Percentiles rank a stretch among this genome's conserved stretches.
These are phyloP conservation scores for Clostera curtula DNA, from an alignment of 2,888 invertebrate species.

Conservation along the genomic window DNA sequence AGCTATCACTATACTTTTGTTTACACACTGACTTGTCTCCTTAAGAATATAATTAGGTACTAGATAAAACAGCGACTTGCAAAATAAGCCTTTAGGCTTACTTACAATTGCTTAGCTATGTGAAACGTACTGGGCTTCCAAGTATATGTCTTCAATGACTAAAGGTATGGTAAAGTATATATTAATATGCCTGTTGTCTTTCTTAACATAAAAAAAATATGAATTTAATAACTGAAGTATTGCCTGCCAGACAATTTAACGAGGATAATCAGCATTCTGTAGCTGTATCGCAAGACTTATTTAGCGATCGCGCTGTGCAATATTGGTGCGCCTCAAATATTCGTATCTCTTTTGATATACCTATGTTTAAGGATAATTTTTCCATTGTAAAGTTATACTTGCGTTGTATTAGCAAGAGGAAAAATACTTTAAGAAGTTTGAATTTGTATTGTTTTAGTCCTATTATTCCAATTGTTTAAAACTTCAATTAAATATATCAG, in stretches of 20 bases:
- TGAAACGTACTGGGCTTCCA: too few species aligned
- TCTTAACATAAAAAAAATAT: background rate
- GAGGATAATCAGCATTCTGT: slow-evolving; percentile 45
- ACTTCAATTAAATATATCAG: too few species aligned
- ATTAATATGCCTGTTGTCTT: background rate
- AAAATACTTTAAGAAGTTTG: slow-evolving; percentile 27
- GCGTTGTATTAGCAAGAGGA: slow-evolving; percentile 36
- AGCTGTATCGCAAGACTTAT: slow-evolving; percentile 25
- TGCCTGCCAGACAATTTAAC: slow-evolving; percentile 32
- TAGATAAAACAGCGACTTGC: too few species aligned
- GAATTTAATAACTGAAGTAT: slow-evolving; percentile 3
- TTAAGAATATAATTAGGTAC: too few species aligned
- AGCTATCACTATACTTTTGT: too few species aligned
- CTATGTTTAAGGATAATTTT: slow-evolving; percentile 36
- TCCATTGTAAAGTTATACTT: slow-evolving; percentile 39
- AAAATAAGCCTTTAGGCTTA: too few species aligned
- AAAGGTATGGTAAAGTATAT: background rate
- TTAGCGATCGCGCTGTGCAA: slow-evolving; percentile 22
- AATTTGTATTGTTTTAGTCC: too few species aligned
- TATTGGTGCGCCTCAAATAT: slow-evolving; percentile 22
- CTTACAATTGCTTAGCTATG: too few species aligned
- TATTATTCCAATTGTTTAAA: too few species aligned
- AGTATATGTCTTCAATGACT: too few species aligned
- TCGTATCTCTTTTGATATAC: slow-evolving; percentile 22
- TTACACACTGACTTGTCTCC: too few species aligned